Base-by-base conservation (phyloP, 1,140 invertebrate species). In the Drosophila erecta region DNA sequence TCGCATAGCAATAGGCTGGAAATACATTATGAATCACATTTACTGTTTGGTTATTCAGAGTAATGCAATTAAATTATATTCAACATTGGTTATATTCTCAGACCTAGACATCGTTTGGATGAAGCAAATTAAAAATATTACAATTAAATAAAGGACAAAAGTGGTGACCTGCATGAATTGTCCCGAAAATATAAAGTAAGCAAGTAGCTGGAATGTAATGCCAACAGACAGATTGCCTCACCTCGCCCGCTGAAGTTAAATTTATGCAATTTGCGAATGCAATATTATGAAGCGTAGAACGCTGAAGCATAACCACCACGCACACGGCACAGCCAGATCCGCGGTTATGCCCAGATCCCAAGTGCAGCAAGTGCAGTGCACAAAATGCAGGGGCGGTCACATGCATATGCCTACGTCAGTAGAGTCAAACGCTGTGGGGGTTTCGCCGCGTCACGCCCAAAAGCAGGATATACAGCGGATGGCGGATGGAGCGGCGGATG, bases 271-370 rank as follows among this genome's bases (percentile, higher is more conserved):
- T 78, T 40, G 49, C 22, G 37, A 57, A 27, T 24, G 8, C 33
- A 53, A 61, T 83, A 69, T 76, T 79, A 81, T 76, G 62, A 89
- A 83, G 71, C 83, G 56, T 76, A 67, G 78, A 83, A 38, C 57
- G 43, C 56, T 46, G n/a, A 55, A 80, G 51, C 59, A 47, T 66
- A 69, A 60, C 64, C 50, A 38, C 44, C 60, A 35, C 50, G 73
- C 62, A 66, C n/a, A 33, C 27, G 47, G 47, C 55, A 51, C 43
- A 49, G 15, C 43, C 14, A 17, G 20, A 11, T 30, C 17, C 22
- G 11, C 40, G 10, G 24, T 27, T 41, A 27, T 14, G 33, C 12
- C 15, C 47, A 55, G 27, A 66, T 47, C 38, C 47, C 27, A 33
- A 46, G 57, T 49, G 51, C 61, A 56, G 49, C 53, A 14, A 35